Evolutionary conservation across 2,113 vertebrate species (phyloP), one percentile per base, ranked within the genome.

Genomic region (Physeter macrocephalus): DNA sequence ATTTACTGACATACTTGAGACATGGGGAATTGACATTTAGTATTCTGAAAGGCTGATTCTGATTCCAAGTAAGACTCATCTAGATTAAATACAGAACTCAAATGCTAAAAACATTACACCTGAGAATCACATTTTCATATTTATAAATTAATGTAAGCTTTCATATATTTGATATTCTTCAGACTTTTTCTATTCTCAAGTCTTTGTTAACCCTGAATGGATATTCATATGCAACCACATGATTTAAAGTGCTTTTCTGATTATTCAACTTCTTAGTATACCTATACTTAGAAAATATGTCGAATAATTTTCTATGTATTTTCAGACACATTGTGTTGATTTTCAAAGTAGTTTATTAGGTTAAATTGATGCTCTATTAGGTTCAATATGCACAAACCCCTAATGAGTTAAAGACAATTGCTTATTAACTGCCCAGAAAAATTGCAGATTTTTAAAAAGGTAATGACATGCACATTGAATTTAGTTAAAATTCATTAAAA

Each of bases 361-460:
- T 78, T 83, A 94, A 64, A 82, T 52, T 62, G 39, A 90, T 88
- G 39, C 2, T 84, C 8, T 67, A 2, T 95, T 86, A 92, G 4
- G 4, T 89, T 95, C 41, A 84, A 3, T 80, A 43, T 90, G 25
- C 8, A 85, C 25, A 84, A 83, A 90, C 2, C 20, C n/a, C 3
- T 72, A 94, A 36, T 93, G 54, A 97, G 67, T 97, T 93, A 96
- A 92, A 95, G 52, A 64, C 7, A 85, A 93, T 95, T 88, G 15
- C 66, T 96, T 93, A 88, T 97, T 95, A 97, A 87, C 31, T 86
- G 5, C 49, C 17, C 93, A 90, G 74, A 96, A 88, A 96, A 95
- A 95, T 52, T 71, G 57, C 29, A 75, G 7, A 75, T 92, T 75
- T 85, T 86, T 95, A 78, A 66, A 95, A 97, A 69, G 54, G 31